These are phyloP conservation scores for Eptatretus burgeri DNA, from an alignment of 2,113 vertebrate genomes.

Conservation along the genomic window DNA sequence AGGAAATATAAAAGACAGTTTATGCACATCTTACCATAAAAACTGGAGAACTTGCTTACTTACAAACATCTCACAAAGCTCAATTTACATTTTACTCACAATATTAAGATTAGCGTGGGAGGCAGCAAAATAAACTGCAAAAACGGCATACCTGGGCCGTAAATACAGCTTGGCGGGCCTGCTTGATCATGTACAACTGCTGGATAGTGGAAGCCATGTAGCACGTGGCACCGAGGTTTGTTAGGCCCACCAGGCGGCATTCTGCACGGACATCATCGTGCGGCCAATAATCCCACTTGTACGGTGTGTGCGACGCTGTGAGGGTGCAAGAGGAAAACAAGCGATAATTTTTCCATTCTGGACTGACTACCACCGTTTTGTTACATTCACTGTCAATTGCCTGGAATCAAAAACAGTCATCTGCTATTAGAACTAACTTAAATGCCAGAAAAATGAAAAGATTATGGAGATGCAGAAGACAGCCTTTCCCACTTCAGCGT, in stretches of 20 bases:
- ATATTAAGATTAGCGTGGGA: background rate
- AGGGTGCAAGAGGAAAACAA: background rate
- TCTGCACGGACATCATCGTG: constrained; percentile 85
- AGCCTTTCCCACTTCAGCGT: too few relatives aligned
- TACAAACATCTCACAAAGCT: too few relatives aligned
- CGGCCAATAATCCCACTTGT: constrained; percentile 98
- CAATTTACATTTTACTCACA: background rate
- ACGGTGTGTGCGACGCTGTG: constrained; percentile 73
- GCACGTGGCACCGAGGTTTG: constrained; percentile 84
- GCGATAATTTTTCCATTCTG: too few relatives aligned
- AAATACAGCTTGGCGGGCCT: constrained; percentile 82
- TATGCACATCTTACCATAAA: background rate
- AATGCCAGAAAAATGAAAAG: too few relatives aligned
- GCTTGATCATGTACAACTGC: constrained; percentile 93
- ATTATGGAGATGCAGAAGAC: too few relatives aligned
- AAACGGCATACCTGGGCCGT: constrained; percentile 49
- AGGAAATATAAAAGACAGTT: too few relatives aligned
- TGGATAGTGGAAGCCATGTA: constrained; percentile 96
- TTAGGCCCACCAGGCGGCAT: constrained; percentile 78
- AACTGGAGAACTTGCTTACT: background rate
- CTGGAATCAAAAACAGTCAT: too few relatives aligned
- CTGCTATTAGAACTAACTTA: too few relatives aligned
- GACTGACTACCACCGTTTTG: too few relatives aligned
- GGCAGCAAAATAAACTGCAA: background rate
- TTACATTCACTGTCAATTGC: too few relatives aligned